phyloP scores from a whole-genome alignment of 2,113 vertebrate genomes.

The Lethenteron reissneri region DNA sequence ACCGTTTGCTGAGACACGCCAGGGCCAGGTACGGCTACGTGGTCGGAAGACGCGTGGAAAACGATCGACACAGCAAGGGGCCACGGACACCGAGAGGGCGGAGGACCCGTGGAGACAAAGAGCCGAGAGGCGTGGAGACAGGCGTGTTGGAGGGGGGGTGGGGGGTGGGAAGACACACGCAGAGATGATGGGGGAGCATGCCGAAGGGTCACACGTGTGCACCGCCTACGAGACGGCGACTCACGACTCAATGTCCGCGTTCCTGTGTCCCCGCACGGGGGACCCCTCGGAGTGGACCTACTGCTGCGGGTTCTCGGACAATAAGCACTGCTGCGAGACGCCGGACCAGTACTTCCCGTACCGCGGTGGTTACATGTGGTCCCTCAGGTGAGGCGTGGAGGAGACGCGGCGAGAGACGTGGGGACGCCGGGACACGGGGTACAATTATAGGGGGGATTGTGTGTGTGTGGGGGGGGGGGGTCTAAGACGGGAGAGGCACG shows the following conservation, averaged over 20 bases:
- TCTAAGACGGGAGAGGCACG: too few relatives aligned
- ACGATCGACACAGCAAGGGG: too few relatives aligned
- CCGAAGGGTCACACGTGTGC: neutral
- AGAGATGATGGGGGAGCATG: neutral
- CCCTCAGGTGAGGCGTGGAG: neutral
- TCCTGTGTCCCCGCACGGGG: neutral
- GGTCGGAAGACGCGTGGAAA: too few relatives aligned
- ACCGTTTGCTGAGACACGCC: too few relatives aligned
- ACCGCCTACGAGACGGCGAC: neutral
- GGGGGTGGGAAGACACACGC: neutral
- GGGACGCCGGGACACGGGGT: too few relatives aligned
- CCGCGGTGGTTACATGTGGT: neutral
- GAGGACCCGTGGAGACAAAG: too few relatives aligned
- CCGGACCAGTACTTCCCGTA: slow-evolving; percentile 5
- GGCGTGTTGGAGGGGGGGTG: neutral
- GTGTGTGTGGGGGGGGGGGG: too few relatives aligned
- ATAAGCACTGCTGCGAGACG: slow-evolving; percentile 1
- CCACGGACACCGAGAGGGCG: too few relatives aligned
- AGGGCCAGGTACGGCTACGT: too few relatives aligned
- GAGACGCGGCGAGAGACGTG: neutral
- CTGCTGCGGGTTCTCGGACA: slow-evolving; percentile 2
- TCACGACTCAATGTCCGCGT: neutral
- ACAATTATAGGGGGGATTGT: too few relatives aligned
- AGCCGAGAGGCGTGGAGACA: too few relatives aligned
- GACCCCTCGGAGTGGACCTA: neutral